Conservation (phyloP, 1,140 invertebrate species). For the Eupristina koningsbergeri region DNA sequence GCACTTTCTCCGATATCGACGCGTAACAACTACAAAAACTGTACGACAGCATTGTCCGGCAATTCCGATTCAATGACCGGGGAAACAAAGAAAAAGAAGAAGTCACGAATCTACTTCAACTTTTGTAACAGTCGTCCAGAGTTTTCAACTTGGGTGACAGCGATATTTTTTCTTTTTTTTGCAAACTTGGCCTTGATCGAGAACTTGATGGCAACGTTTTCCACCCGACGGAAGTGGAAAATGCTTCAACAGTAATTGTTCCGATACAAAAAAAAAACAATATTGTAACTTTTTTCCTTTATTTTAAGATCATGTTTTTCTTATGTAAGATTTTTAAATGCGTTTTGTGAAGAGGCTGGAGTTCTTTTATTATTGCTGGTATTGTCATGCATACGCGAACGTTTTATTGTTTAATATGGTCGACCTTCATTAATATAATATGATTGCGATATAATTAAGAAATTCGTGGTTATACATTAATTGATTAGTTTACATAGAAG, state of each 20-base stretch:
- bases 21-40: background rate
- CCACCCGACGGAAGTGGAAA: background rate
- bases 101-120: background rate
- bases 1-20: background rate
- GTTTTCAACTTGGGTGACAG: background rate
- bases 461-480: background rate
- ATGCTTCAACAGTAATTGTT: background rate
- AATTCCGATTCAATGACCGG: background rate
- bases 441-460: background rate
- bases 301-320: background rate
- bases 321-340: background rate
- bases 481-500: background rate
- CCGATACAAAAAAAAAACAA: background rate
- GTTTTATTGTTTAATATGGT: background rate
- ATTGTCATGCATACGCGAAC: background rate
- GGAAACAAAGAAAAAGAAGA: background rate
- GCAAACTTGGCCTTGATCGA: conserved; percentile 57
- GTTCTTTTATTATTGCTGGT: background rate
- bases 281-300: conserved; percentile 5
- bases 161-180: background rate
- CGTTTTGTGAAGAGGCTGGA: background rate
- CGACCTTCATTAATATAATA: background rate
- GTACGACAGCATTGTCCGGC: background rate
- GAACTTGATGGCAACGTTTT: conserved; percentile 53
- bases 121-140: background rate